Percentiles rank a stretch among this genome's conserved stretches.
Evolutionary conservation across 2,888 invertebrate genomes (phyloP).

Genomic region (Macaria liturata): DNA sequence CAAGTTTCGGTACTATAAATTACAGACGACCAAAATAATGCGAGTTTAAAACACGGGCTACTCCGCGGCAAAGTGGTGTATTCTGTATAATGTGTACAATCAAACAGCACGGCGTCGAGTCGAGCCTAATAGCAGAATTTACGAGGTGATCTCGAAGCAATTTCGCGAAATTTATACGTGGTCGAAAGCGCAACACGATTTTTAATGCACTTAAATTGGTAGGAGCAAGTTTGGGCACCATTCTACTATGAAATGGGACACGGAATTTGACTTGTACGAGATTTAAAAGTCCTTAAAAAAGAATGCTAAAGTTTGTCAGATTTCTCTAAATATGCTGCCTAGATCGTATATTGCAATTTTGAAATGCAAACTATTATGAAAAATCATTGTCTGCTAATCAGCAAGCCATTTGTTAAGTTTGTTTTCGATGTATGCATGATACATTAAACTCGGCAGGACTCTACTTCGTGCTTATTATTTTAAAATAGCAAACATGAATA

Average conservation of each 20-base stretch:
- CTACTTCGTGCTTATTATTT: too few relatives aligned
- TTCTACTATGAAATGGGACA: background rate
- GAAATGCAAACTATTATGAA: too few relatives aligned
- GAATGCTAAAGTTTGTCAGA: too few relatives aligned
- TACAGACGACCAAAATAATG: conserved; percentile 51
- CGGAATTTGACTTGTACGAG: background rate
- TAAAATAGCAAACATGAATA: too few relatives aligned
- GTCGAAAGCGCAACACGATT: conserved; percentile 50
- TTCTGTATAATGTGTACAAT: conserved; percentile 36
- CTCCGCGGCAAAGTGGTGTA: conserved; percentile 31
- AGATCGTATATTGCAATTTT: too few relatives aligned
- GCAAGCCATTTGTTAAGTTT: too few relatives aligned
- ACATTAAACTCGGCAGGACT: too few relatives aligned
- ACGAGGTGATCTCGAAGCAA: conserved; percentile 55
- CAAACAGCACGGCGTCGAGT: conserved; percentile 27
- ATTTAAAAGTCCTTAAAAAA: too few relatives aligned
- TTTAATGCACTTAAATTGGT: conserved; percentile 46
- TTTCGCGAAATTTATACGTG: conserved; percentile 63
- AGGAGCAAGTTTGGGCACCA: conserved; percentile 10
- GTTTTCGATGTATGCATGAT: too few relatives aligned
- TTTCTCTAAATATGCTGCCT: too few relatives aligned
- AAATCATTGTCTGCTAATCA: too few relatives aligned
- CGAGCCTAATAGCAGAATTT: conserved; percentile 48
- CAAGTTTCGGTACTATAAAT: conserved; percentile 46
- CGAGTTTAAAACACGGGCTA: conserved; percentile 45